Base-by-base conservation (phyloP, 2,888 invertebrate species). In the Odontomyia ornata region DNA sequence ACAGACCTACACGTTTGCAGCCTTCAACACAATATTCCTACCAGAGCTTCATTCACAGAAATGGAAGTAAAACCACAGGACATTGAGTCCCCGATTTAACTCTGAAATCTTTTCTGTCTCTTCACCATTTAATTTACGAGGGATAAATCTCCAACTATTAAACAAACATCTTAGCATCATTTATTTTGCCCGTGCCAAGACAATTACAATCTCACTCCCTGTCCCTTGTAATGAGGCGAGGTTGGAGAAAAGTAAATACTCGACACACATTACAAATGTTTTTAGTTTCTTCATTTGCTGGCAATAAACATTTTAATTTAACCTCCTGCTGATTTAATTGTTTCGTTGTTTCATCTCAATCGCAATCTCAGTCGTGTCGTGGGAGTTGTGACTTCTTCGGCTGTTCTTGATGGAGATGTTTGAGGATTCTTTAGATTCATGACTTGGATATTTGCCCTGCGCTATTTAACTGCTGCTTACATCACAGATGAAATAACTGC, bases 241-340 rank as follows among this genome's bases (percentile, higher is more conserved):
- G 36, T 9, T 57, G 36, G 30, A 56, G 57, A 73, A 60, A 73
- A 73, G 57, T 36, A 57, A 73, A 73, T 73, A 73, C 27, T 23
- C 13, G 25, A 25, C 60, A 43, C 71, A 73, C 75, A 73, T 77
- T 77, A 73, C 78, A 76, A 76, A 78, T 78, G 77, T 57, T 78
- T 77, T 75, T 62, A 77, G 76, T 78, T 78, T 78, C 77, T 78
- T 78, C 78, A 78, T 78, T 78, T 78, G 78, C 78, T 64, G 71
- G 78, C 78, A 78, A 78, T 78, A 78, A 78, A 77, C 78, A 78
- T 78, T 78, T 78, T 78, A 77, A 78, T 78, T 78, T 78, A 73
- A 73, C 76, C 79, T 52, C 79, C 77, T 73, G 79, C 79, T 77
- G 79, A 21, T 76, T 79, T 79, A 79, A 79, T 77, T 79, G 79